These are phyloP conservation scores for Eciton burchellii DNA, from an alignment of 1,140 invertebrate species.

Conservation along the genomic window DNA sequence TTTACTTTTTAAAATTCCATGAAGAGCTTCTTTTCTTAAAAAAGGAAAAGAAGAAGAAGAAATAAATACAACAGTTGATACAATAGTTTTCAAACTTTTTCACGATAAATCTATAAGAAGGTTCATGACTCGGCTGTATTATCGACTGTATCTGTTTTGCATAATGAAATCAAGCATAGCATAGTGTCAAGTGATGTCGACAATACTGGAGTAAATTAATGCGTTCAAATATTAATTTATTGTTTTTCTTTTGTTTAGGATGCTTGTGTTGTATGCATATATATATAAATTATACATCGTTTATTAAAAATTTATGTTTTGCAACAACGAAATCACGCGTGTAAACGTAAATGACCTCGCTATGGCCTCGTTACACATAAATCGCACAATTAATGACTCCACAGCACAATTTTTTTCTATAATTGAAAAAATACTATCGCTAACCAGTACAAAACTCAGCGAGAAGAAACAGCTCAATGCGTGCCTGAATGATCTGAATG, in stretches of 20 bases:
- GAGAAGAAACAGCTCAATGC: constrained; percentile 81
- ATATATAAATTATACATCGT: not conserved
- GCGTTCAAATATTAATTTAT: no score
- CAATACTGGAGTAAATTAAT: no score
- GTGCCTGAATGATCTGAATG: constrained; percentile 82
- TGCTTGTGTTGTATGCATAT: not conserved
- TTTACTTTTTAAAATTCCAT: no score
- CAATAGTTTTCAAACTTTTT: no score
- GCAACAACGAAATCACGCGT: not conserved
- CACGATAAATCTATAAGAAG: no score
- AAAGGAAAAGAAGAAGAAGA: no score
- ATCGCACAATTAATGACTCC: constrained; percentile 31
- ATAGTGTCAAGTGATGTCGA: no score
- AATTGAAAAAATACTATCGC: constrained; percentile 78
- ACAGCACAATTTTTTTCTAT: constrained; percentile 75
- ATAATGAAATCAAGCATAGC: no score
- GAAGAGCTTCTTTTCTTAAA: no score
- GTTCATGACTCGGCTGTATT: no score
- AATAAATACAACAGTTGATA: no score
- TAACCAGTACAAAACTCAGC: constrained; percentile 77
- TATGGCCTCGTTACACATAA: constrained; percentile 55
- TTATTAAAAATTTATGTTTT: not conserved
- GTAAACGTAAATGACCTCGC: not conserved
- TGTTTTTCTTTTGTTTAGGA: constrained; percentile 2
- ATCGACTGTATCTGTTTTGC: no score